Percentiles rank a stretch among this genome's conserved stretches.
Conservation (phyloP, 2,113 vertebrate species). For the Tragelaphus imberbis region DNA sequence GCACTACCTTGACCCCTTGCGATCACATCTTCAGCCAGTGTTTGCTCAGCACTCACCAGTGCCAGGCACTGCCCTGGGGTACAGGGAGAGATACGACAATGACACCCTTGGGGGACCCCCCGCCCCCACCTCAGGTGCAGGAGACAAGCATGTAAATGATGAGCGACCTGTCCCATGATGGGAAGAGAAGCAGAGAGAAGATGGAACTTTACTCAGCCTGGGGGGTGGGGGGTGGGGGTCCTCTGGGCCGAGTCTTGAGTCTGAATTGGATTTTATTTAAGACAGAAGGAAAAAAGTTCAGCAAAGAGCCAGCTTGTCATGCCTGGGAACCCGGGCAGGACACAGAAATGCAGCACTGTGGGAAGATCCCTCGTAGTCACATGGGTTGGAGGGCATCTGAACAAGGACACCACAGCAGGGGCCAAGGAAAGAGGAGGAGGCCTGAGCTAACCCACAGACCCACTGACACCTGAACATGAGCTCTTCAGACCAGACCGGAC, state of each 20-base stretch:
- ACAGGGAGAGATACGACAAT: neutral
- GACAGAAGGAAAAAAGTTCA: neutral
- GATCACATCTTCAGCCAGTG: neutral
- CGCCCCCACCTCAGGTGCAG: rapidly evolving
- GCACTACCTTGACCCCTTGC: neutral
- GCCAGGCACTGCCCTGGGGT: neutral
- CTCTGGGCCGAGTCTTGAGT: neutral
- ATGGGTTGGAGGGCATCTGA: neutral
- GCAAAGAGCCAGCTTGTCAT: neutral
- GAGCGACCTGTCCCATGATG: neutral
- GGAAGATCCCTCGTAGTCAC: neutral
- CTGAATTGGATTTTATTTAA: neutral
- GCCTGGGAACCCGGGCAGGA: neutral
- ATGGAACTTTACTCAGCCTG: neutral
- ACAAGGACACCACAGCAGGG: neutral
- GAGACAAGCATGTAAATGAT: neutral
- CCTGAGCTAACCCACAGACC: neutral
- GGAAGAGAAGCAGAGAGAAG: neutral
- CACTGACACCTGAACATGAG: rapidly evolving
- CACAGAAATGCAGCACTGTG: neutral
- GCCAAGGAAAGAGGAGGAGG: neutral
- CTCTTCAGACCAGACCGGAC: rapidly evolving
- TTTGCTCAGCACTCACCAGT: neutral
- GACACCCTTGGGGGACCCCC: neutral
- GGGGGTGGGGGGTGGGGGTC: neutral